phyloP scores from a whole-genome alignment of 2,113 vertebrate species.

The Dunckerocampus dactyliophorus region DNA sequence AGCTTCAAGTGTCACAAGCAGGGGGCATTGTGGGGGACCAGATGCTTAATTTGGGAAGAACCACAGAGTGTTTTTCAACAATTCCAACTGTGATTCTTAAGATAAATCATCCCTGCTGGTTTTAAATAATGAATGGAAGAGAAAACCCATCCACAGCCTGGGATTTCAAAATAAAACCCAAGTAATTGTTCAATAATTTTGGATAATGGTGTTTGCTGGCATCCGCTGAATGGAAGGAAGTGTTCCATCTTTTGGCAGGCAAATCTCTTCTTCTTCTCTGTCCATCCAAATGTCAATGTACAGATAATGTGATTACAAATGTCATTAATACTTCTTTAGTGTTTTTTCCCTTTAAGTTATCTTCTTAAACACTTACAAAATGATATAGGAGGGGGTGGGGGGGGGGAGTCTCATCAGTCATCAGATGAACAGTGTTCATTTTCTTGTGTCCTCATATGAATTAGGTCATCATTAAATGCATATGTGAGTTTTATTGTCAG shows the following conservation, averaged over 20 bases:
- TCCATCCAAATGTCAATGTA: slow-evolving; percentile 46
- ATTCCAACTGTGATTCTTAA: slow-evolving; percentile 27
- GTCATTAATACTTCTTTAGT: slow-evolving; percentile 44
- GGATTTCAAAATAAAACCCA: slow-evolving; percentile 11
- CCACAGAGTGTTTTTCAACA: slow-evolving; percentile 28
- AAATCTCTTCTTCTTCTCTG: slow-evolving; percentile 82
- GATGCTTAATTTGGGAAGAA: slow-evolving; percentile 41
- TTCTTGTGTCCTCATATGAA: slow-evolving; percentile 54
- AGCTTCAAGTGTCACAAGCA: slow-evolving; percentile 25
- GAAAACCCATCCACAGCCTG: slow-evolving; percentile 35
- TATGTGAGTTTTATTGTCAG: slow-evolving; percentile 42
- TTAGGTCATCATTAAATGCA: slow-evolving; percentile 63
- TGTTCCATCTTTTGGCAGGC: slow-evolving; percentile 92
- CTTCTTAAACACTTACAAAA: slow-evolving; percentile 64
- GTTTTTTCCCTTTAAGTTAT: slow-evolving; percentile 30
- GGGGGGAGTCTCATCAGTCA: slow-evolving; percentile 53
- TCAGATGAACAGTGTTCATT: slow-evolving; percentile 39
- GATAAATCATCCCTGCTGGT: slow-evolving; percentile 29
- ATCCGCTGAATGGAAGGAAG: slow-evolving; percentile 91
- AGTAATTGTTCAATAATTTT: slow-evolving; percentile 23
- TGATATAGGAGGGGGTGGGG: slow-evolving; percentile 43
- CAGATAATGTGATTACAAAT: slow-evolving; percentile 60
- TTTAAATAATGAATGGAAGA: slow-evolving; percentile 5
- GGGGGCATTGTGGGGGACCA: slow-evolving; percentile 35
- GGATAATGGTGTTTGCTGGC: slow-evolving; percentile 76